These are phyloP conservation scores for Natrix natrix DNA, from an alignment of 2,797 vertebrate genomes.

Conservation along the genomic window DNA sequence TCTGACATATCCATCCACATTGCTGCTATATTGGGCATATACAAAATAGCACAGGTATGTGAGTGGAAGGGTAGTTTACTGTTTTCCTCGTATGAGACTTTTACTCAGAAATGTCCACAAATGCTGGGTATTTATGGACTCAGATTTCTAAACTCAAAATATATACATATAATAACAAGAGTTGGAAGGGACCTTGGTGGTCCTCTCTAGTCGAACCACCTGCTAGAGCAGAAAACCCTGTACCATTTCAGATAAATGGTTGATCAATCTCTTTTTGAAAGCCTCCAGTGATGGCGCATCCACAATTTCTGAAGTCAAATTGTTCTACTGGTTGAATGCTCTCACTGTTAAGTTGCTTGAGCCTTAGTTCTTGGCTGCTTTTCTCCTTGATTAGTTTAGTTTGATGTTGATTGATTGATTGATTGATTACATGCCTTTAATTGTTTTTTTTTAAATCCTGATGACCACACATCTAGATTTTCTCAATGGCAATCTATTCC, in stretches of 20 bases:
- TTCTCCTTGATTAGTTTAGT: neutral
- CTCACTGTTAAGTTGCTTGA: neutral
- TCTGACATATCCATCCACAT: neutral
- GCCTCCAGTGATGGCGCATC: neutral
- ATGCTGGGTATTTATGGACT: neutral
- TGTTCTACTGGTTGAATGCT: neutral
- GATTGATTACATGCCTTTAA: neutral
- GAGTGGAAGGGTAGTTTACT: too few species aligned
- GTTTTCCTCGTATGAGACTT: neutral
- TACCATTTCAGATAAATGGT: neutral
- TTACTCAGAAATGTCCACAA: neutral
- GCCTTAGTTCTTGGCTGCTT: neutral
- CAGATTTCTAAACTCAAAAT: neutral
- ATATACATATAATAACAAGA: neutral
- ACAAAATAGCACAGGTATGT: constrained; percentile 12
- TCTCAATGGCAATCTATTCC: neutral
- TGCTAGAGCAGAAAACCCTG: neutral
- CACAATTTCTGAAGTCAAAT: neutral
- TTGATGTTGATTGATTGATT: neutral
- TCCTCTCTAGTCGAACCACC: neutral
- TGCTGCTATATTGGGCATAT: neutral
- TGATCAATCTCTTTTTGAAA: neutral
- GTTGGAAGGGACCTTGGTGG: neutral
- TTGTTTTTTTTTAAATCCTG: neutral
- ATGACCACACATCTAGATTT: neutral